Evolutionary conservation across 1,140 invertebrate species (phyloP), one percentile per base, ranked within the genome.

Genomic region (Euwallacea fornicatus): DNA sequence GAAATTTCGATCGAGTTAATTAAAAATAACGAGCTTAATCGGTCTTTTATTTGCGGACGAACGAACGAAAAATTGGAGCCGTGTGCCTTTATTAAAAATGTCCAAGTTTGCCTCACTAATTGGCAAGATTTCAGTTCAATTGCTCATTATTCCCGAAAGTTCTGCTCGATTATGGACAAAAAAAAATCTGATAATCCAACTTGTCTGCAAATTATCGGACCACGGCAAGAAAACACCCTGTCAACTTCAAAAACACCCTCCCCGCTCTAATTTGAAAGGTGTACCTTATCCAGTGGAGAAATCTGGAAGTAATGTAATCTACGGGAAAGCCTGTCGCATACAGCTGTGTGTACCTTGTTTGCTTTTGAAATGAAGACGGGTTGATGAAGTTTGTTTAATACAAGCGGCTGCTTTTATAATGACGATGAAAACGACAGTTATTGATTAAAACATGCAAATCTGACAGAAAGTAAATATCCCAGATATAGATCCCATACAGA

Each of bases 11-110:
- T 10, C 8, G 11, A 41, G 44, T 33, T 50, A 50, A 64, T 64
- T 64, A 64, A 64, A 64, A 64, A 47, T 61, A 61, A 61, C 59
- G 9, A 16, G 21, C 42, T 13, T 43, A 61, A 61, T 61, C 43
- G 16, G 55, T 15, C 10, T 58, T 15, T n/a, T 21, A 10, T 58
- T 58, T 41, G 16, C n/a, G 21, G 55, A n/a, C 21, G 13, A 58
- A 33, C 21, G 13, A 58, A 58, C 55, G 11, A 15, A 53, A 53
- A 53, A 53, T 58, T 16, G 21, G 55, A 58, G 21, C 21, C 21
- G 21, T 4, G 21, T 33, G 21, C 21, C 21, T 33, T 33, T 33
- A 33, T 33, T 33, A 33, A 33, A 33, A 33, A 33, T 33, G 21
- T 33, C 21, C 21, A 33, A 33, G 21, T 33, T 33, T 33, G 21